Conservation (phyloP, 2,113 vertebrate genomes). For the Camelus dromedarius region DNA sequence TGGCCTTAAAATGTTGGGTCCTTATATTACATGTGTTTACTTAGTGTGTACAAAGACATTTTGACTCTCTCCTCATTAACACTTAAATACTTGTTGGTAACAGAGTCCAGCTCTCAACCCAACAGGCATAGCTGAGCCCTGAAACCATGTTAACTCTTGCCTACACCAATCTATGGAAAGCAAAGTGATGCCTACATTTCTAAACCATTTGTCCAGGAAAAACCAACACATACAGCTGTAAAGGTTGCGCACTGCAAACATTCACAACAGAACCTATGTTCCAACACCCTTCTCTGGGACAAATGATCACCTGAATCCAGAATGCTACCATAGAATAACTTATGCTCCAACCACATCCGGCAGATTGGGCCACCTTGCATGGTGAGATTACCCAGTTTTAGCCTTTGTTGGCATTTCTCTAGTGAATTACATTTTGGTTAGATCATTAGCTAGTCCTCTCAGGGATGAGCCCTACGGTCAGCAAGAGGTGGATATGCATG, state of each 20-base stretch:
- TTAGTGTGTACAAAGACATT: neutral
- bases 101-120: neutral
- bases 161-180: neutral
- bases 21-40: neutral
- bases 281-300: neutral
- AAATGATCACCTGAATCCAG: neutral
- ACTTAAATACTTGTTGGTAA: neutral
- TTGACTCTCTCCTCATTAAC: neutral
- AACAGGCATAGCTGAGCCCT: neutral
- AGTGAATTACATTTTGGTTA: neutral
- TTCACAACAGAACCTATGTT: neutral
- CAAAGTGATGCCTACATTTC: neutral
- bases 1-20: neutral
- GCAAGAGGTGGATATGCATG: neutral
- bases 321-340: neutral
- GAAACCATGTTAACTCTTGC: neutral
- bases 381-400: neutral
- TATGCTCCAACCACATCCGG: neutral
- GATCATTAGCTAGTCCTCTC: neutral
- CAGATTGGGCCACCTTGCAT: neutral
- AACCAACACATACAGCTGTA: neutral
- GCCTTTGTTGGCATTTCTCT: neutral
- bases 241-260: neutral
- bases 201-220: neutral
- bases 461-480: neutral